These are phyloP conservation scores for Erythrolamprus reginae DNA, from an alignment of 2,113 vertebrate genomes.

Conservation along the genomic window DNA sequence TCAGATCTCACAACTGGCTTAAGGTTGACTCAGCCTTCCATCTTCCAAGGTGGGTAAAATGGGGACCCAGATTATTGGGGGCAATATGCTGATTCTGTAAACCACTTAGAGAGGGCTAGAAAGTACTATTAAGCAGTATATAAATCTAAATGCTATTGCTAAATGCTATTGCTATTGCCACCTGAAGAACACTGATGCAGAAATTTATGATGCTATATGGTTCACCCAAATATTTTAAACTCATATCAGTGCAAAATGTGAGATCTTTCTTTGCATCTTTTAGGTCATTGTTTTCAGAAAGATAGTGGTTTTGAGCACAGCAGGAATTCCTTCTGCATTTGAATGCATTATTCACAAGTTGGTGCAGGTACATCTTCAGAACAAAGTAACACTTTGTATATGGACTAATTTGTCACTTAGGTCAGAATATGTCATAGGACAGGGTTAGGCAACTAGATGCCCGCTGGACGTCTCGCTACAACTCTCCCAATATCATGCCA, in stretches of 20 bases:
- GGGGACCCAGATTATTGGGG: no score
- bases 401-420: neutral
- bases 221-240: neutral
- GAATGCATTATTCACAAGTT: neutral
- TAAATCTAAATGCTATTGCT: no score
- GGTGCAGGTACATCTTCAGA: neutral
- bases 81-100: no score
- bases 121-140: no score
- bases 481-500: neutral
- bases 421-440: neutral
- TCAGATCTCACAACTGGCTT: no score
- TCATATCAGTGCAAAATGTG: neutral
- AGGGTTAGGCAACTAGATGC: neutral
- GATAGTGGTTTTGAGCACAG: neutral
- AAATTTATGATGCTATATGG: neutral
- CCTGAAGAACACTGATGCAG: neutral
- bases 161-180: no score
- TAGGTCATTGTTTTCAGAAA: neutral
- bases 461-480: neutral
- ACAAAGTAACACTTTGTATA: neutral
- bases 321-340: neutral
- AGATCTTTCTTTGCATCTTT: neutral
- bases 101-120: no score
- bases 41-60: no score
- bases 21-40: no score